These are phyloP conservation scores for Drosophila pegasa DNA, from an alignment of 2,888 invertebrate genomes.

Conservation along the genomic window DNA sequence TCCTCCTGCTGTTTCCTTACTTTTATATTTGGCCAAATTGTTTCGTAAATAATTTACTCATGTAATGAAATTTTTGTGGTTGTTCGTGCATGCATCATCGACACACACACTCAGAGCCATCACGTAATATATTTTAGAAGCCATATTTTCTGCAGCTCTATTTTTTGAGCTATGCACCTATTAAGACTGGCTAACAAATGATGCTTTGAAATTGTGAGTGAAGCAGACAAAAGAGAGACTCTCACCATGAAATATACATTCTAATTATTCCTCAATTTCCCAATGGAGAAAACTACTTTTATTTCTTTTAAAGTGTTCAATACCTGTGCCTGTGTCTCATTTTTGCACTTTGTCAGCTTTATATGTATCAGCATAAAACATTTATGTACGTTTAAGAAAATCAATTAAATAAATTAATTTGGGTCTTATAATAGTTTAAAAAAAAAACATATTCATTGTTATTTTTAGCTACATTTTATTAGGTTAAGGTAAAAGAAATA, in stretches of 20 bases:
- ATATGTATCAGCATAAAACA: no score
- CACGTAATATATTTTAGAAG: constrained; percentile 17
- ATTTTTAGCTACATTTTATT: background rate
- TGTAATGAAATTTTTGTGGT: constrained; percentile 73
- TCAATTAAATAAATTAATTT: no score
- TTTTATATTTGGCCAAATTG: constrained; percentile 42
- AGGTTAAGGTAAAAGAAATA: background rate
- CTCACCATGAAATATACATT: background rate
- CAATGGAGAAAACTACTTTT: background rate
- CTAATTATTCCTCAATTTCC: background rate
- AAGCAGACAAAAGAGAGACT: background rate
- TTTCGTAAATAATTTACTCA: constrained; percentile 62
- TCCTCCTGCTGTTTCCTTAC: constrained; percentile 1
- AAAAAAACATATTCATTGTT: background rate
- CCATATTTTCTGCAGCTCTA: constrained; percentile 44
- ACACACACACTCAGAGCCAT: background rate
- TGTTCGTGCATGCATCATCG: constrained; percentile 35
- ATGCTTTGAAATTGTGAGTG: background rate
- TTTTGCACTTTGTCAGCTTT: background rate
- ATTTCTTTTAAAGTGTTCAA: background rate
- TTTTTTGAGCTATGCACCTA: constrained; percentile 10
- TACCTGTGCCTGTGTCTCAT: background rate
- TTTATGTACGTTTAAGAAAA: no score
- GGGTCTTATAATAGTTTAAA: no score
- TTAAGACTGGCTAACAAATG: background rate